These are phyloP conservation scores for Halocynthia aurantium DNA, from an alignment of 23 tunicate genomes.

Conservation along the genomic window DNA sequence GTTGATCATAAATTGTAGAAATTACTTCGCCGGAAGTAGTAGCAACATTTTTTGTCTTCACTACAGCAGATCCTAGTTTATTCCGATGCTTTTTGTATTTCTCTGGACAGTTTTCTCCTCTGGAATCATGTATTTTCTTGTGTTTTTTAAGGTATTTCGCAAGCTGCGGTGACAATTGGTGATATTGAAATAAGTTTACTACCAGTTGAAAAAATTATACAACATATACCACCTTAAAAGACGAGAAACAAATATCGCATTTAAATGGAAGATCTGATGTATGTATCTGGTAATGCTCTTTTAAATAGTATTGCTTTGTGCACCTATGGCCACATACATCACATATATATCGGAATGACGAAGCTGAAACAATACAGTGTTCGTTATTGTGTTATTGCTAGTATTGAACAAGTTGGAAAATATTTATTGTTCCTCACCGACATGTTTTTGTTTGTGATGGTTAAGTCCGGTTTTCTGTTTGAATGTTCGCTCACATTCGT, in stretches of 20 bases:
- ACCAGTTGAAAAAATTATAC: not conserved
- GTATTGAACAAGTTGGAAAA: not conserved
- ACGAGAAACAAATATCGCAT: not conserved
- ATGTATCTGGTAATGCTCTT: not conserved
- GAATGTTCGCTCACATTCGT: slow-evolving; percentile 2
- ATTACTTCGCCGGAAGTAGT: no score
- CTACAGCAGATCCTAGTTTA: not conserved
- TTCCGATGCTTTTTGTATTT: not conserved
- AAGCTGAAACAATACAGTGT: not conserved
- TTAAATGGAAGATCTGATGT: not conserved
- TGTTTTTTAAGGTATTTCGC: not conserved
- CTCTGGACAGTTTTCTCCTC: slow-evolving; percentile 1
- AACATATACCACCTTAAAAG: slow-evolving; percentile 2
- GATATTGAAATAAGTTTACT: not conserved
- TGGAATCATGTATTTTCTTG: not conserved
- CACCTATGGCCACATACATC: slow-evolving; percentile 7
- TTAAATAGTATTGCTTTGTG: not conserved
- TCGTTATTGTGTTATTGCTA: not conserved
- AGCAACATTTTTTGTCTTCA: no score
- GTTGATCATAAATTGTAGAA: no score
- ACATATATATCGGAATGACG: not conserved
- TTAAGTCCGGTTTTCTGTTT: slow-evolving; percentile 9
- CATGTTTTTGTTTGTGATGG: not conserved
- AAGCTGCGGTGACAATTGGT: no score
- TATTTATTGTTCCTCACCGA: not conserved